phyloP scores from a whole-genome alignment of 2,797 vertebrate species.

The Crypturellus tataupa region DNA sequence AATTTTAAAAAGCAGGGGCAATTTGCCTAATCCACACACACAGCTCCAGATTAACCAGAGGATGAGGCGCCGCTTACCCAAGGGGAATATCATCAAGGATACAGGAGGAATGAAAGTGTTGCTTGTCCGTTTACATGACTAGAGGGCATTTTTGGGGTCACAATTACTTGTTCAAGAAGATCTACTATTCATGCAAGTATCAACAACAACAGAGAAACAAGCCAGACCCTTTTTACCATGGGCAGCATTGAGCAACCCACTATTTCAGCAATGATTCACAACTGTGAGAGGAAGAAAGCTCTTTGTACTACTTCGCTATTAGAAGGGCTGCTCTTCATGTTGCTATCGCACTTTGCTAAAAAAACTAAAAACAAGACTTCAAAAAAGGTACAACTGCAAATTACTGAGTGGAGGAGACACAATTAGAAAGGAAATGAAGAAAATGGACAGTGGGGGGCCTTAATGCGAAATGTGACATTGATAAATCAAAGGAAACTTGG shows the following conservation, averaged over 20 bases:
- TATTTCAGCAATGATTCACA: not conserved
- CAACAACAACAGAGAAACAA: not conserved
- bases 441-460: constrained; percentile 69
- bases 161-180: not conserved
- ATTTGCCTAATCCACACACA: not conserved
- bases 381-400: constrained; percentile 64
- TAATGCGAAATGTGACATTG: constrained; percentile 80
- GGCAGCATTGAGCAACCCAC: not conserved
- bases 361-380: constrained; percentile 74
- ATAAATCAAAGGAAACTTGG: constrained; percentile 81
- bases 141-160: not conserved
- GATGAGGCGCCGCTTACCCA: not conserved
- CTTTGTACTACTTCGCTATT: not conserved
- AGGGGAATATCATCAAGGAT: not conserved
- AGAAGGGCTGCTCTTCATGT: constrained; percentile 15
- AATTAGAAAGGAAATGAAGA: constrained; percentile 84
- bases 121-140: not conserved
- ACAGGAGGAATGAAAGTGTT: not conserved
- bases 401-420: constrained; percentile 66
- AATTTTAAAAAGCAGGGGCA: not conserved
- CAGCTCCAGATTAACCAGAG: not conserved
- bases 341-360: constrained; percentile 61
- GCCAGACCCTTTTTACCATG: not conserved
- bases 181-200: not conserved
- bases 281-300: not conserved